phyloP scores from a whole-genome alignment of 2,797 vertebrate species.

The Ficedula albicollis region DNA sequence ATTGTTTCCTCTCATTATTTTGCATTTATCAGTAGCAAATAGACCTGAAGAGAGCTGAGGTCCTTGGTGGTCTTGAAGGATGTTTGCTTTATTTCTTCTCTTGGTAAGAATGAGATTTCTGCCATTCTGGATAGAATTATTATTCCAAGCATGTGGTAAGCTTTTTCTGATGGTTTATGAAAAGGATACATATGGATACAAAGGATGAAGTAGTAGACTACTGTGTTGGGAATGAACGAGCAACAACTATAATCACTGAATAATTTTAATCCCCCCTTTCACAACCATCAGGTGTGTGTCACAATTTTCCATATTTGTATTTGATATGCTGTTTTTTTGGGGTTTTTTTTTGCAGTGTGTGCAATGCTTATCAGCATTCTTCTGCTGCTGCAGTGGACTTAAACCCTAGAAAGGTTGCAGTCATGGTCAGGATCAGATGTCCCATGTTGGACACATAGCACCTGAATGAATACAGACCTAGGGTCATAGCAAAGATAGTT shows the following conservation, averaged over 20 bases:
- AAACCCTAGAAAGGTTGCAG: background rate
- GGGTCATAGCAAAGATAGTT: background rate
- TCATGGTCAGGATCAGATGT: rapidly evolving
- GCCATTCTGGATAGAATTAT: background rate
- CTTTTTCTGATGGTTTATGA: background rate
- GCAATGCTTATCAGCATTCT: background rate
- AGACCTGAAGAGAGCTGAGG: background rate
- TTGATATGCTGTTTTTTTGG: background rate
- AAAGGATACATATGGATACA: background rate
- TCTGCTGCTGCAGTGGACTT: background rate
- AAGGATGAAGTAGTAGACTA: background rate
- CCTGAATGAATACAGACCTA: background rate
- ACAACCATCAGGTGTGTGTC: background rate
- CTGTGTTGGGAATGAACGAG: background rate
- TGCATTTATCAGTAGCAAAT: background rate
- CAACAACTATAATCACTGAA: background rate
- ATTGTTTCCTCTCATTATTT: background rate
- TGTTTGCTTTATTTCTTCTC: background rate
- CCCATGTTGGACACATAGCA: background rate
- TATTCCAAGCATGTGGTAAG: background rate
- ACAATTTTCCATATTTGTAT: background rate
- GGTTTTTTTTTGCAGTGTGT: background rate
- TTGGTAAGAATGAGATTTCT: background rate
- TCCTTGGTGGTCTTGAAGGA: background rate
- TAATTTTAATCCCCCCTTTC: background rate